phyloP scores from a whole-genome alignment of 64 coral and sea anemone species.

The Catalaphyllia jardinei region DNA sequence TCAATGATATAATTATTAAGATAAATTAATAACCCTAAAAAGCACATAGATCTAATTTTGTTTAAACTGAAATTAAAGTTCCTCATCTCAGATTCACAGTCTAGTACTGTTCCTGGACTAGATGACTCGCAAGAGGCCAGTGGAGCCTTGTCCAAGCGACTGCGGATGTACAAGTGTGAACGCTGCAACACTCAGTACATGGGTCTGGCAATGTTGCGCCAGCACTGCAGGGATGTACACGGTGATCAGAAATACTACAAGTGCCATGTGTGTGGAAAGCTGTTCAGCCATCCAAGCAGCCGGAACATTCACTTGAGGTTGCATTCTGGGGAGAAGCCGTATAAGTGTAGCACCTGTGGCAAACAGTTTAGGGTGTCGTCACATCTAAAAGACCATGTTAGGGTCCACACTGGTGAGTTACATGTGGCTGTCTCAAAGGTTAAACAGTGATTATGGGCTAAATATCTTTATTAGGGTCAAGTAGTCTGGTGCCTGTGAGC shows the following conservation, averaged over 20 bases:
- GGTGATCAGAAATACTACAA: constrained; percentile 96
- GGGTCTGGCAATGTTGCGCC: constrained; percentile 78
- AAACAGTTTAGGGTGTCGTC: constrained; percentile 90
- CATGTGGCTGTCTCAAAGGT: not conserved
- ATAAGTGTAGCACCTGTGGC: constrained; percentile 85
- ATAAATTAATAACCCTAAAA: no score
- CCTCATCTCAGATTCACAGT: constrained; percentile 4
- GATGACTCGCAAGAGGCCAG: not conserved
- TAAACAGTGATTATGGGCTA: not conserved
- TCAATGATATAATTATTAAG: no score
- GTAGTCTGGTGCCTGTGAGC: not conserved
- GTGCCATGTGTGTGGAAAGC: constrained; percentile 91
- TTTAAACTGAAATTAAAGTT: not conserved
- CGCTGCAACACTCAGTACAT: constrained; percentile 80
- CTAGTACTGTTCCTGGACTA: not conserved
- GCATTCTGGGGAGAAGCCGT: constrained; percentile 93
- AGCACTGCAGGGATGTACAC: constrained; percentile 80
- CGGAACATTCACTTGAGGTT: constrained; percentile 89
- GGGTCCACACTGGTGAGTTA: constrained; percentile 91
- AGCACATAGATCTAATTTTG: no score
- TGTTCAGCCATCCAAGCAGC: constrained; percentile 93
- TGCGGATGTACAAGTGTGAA: constrained; percentile 80
- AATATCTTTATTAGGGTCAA: not conserved
- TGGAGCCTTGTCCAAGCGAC: constrained; percentile 49
- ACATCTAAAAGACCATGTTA: constrained; percentile 89